Evolutionary conservation across 1,140 invertebrate genomes (phyloP).

Genomic region (Eueides isabella): DNA sequence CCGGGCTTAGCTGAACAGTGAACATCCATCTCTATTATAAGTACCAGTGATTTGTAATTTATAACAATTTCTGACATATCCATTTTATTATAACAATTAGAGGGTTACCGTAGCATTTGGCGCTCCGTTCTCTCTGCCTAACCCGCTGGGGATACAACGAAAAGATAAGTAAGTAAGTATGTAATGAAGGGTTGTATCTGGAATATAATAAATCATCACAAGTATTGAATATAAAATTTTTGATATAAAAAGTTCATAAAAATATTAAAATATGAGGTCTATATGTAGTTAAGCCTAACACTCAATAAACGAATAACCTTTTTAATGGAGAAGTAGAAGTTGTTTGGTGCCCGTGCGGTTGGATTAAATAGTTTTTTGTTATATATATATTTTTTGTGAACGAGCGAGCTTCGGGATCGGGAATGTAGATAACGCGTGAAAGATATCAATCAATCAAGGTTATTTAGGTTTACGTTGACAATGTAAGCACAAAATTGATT

Average conservation of each 20-base stretch:
- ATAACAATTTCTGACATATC: slow-evolving; percentile 13
- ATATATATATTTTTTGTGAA: slow-evolving; percentile 23
- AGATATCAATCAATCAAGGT: neutral
- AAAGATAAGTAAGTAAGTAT: no score
- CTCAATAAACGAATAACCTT: slow-evolving; percentile 7
- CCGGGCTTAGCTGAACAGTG: slow-evolving; percentile 30
- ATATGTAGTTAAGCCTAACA: neutral
- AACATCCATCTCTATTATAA: slow-evolving; percentile 32
- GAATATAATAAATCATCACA: neutral
- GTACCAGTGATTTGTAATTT: slow-evolving; percentile 26
- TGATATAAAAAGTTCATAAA: neutral
- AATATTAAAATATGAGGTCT: neutral
- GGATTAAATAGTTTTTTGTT: slow-evolving; percentile 38
- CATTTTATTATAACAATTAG: slow-evolving; percentile 2
- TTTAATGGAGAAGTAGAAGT: slow-evolving; percentile 23
- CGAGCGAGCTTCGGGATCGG: slow-evolving; percentile 26
- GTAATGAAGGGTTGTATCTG: neutral
- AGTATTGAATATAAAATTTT: neutral
- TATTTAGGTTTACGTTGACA: neutral
- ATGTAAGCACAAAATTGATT: neutral
- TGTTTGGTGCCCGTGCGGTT: slow-evolving; percentile 17
- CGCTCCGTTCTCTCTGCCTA: no score
- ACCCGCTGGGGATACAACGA: no score
- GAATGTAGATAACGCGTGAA: slow-evolving; percentile 22
- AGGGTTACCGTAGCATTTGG: no score